Evolutionary conservation across 2,797 vertebrate genomes (phyloP).

Genomic region (Chaetophractus vellerosus): DNA sequence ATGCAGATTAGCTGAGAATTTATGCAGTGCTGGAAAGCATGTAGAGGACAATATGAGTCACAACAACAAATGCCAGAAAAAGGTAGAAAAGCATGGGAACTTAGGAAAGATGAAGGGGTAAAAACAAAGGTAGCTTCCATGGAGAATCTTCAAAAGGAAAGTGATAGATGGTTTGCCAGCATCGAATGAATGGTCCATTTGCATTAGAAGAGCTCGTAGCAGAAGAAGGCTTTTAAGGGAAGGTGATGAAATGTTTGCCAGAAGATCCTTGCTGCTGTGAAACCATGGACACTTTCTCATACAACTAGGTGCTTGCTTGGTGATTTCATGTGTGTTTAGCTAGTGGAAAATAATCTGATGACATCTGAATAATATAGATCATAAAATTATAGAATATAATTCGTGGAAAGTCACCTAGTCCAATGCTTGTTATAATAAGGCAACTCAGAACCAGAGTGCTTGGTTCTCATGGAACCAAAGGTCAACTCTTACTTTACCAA

Average conservation of each 20-base stretch:
- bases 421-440: accelerated
- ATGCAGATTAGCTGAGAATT: neutral
- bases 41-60: accelerated
- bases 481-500: neutral
- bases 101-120: neutral
- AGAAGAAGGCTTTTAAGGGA: neutral
- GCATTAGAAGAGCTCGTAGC: accelerated
- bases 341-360: neutral
- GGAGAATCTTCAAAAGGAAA: neutral
- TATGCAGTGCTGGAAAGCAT: neutral
- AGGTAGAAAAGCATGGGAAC: neutral
- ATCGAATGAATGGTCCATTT: no score
- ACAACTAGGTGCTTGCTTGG: neutral
- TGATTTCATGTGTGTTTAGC: neutral
- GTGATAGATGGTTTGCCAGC: neutral
- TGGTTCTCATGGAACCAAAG: no score
- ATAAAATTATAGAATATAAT: neutral
- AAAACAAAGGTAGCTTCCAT: neutral
- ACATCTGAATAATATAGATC: neutral
- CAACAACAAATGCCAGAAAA: accelerated
- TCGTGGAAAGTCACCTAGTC: neutral
- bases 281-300: neutral
- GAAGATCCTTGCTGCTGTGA: neutral
- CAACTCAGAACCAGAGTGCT: neutral
- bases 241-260: neutral